These are phyloP conservation scores for Scolanthus callimorphus DNA, from an alignment of 92 coral and sea anemone genomes.

Conservation along the genomic window DNA sequence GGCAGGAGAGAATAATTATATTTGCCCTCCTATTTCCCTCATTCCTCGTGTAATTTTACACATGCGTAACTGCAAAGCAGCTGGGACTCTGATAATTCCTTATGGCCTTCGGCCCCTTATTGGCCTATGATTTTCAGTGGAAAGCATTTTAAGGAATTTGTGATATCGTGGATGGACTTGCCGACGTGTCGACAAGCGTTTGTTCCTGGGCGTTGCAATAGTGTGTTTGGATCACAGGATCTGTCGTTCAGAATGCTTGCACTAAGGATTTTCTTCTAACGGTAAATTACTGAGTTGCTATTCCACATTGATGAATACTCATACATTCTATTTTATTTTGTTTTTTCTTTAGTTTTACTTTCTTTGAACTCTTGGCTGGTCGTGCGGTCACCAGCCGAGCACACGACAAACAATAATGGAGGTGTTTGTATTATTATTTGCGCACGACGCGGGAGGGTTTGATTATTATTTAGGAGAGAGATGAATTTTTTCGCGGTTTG, in stretches of 20 bases:
- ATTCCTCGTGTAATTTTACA: conserved; percentile 30
- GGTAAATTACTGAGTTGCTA: no score
- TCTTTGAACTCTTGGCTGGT: conserved; percentile 19
- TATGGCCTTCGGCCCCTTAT: conserved; percentile 13
- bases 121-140: conserved; percentile 23
- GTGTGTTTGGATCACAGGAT: no score
- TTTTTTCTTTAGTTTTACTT: neutral
- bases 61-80: conserved; percentile 23
- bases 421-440: no score
- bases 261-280: neutral
- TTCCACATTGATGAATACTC: no score
- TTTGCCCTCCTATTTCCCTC: conserved; percentile 34
- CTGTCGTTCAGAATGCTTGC: neutral
- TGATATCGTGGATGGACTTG: neutral
- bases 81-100: conserved; percentile 28
- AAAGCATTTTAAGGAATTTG: neutral
- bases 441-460: no score
- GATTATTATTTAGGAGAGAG: no score
- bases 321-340: neutral
- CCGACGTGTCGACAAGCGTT: neutral
- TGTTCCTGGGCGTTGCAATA: neutral
- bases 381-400: conserved; percentile 18
- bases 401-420: no score
- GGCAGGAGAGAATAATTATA: conserved; percentile 36
- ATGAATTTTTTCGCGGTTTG: no score